phyloP scores from a whole-genome alignment of 2,888 invertebrate species.

The Tiliacea citrago region DNA sequence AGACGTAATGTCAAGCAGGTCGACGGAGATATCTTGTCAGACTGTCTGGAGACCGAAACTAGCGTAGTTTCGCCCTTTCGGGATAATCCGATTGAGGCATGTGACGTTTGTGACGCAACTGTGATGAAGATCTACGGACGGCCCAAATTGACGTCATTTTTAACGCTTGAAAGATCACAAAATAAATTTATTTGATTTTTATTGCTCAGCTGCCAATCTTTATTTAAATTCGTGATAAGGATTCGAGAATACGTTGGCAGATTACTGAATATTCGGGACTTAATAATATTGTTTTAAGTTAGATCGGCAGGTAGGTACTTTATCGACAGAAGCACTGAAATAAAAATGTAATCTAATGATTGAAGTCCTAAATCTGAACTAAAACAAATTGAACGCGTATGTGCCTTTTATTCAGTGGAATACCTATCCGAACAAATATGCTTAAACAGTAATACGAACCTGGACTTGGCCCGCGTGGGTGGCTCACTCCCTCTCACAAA shows the following conservation, averaged over 20 bases:
- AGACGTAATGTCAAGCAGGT: conserved; percentile 74
- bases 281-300: conserved; percentile 6
- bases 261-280: conserved; percentile 22
- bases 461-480: no score
- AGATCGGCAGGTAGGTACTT: background rate
- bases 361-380: conserved; percentile 5
- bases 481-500: no score
- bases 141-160: conserved; percentile 42
- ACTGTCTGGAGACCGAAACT: conserved; percentile 76
- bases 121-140: conserved; percentile 44
- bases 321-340: conserved; percentile 11
- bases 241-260: conserved; percentile 4
- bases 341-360: conserved; percentile 4
- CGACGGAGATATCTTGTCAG: conserved; percentile 72
- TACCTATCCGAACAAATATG: background rate
- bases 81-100: conserved; percentile 61
- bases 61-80: conserved; percentile 60
- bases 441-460: background rate
- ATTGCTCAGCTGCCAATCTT: conserved; percentile 29
- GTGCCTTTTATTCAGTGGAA: background rate
- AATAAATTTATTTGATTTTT: conserved; percentile 24
- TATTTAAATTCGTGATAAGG: conserved; percentile 24
- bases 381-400: background rate
- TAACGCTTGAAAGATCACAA: conserved; percentile 19
- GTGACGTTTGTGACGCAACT: conserved; percentile 48